phyloP scores from a whole-genome alignment of 2,888 invertebrate species.

The Lissonota sp. region DNA sequence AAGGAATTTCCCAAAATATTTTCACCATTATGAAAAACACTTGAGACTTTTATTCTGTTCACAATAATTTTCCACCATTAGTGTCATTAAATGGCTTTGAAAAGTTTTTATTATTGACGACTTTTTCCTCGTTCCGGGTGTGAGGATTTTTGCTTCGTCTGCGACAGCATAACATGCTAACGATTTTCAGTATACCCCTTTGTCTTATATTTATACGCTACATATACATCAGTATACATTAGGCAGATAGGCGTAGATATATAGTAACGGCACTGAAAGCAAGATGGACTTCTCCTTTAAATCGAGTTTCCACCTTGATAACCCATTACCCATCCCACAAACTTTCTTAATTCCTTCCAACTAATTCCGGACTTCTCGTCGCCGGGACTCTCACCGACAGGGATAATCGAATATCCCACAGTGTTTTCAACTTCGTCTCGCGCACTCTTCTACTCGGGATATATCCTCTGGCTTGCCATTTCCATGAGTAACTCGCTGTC shows the following conservation, averaged over 20 bases:
- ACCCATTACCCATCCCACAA: conserved; percentile 58
- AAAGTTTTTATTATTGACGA: too few relatives aligned
- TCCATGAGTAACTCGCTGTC: conserved; percentile 35
- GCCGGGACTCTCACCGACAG: conserved; percentile 16
- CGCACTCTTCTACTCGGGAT: neutral
- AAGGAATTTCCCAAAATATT: too few relatives aligned
- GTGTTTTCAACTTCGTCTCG: conserved; percentile 58
- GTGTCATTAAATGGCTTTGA: too few relatives aligned
- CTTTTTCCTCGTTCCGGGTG: too few relatives aligned
- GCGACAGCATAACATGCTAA: conserved; percentile 30
- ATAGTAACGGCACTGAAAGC: conserved; percentile 19
- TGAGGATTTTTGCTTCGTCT: conserved; percentile 7
- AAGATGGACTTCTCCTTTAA: conserved; percentile 54
- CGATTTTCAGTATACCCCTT: conserved; percentile 15
- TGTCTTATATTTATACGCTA: conserved; percentile 2
- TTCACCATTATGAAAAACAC: too few relatives aligned
- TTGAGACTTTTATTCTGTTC: too few relatives aligned
- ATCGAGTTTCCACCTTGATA: conserved; percentile 61
- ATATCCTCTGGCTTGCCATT: conserved; percentile 43
- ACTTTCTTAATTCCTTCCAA: conserved; percentile 59
- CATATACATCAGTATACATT: neutral
- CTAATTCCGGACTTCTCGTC: conserved; percentile 49
- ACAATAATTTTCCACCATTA: too few relatives aligned
- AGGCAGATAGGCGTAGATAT: neutral
- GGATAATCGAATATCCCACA: conserved; percentile 56